These are phyloP conservation scores for Spisula subtruncata DNA, from an alignment of 2,888 invertebrate species.

Conservation along the genomic window DNA sequence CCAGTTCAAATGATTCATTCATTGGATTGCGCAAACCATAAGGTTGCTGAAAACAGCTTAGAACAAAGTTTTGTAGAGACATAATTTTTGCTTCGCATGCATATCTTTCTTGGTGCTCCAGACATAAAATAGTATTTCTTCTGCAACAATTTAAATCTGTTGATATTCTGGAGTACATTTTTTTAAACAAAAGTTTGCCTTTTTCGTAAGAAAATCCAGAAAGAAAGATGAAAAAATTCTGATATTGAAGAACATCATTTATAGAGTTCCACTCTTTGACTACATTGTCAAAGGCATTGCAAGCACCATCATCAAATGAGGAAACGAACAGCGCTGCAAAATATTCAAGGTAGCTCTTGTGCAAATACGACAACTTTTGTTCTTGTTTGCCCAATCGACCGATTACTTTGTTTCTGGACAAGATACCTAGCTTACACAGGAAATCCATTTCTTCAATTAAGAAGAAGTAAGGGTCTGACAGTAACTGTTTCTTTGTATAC, in stretches of 20 bases:
- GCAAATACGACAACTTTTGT: background rate
- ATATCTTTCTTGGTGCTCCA: too few relatives aligned
- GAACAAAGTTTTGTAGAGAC: too few relatives aligned
- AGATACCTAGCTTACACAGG: background rate
- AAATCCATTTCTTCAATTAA: background rate
- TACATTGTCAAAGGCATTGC: background rate
- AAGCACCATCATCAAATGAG: background rate
- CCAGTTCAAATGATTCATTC: too few relatives aligned
- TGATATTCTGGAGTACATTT: background rate
- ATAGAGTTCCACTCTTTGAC: background rate
- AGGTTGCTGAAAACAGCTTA: too few relatives aligned
- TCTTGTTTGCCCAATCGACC: background rate
- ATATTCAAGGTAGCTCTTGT: background rate
- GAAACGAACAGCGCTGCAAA: background rate
- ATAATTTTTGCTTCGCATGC: too few relatives aligned
- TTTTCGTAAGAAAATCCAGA: background rate
- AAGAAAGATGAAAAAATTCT: background rate
- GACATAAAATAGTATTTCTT: background rate
- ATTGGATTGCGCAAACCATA: too few relatives aligned
- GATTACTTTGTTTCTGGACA: background rate
- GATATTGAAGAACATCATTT: background rate
- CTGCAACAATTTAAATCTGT: background rate
- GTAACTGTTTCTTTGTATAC: background rate
- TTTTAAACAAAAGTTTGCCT: background rate
- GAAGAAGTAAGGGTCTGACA: background rate